Percentiles rank a stretch among this genome's conserved stretches.
These are phyloP conservation scores for Tauraco hartlaubi DNA, from an alignment of 2,797 vertebrate genomes.

Conservation along the genomic window DNA sequence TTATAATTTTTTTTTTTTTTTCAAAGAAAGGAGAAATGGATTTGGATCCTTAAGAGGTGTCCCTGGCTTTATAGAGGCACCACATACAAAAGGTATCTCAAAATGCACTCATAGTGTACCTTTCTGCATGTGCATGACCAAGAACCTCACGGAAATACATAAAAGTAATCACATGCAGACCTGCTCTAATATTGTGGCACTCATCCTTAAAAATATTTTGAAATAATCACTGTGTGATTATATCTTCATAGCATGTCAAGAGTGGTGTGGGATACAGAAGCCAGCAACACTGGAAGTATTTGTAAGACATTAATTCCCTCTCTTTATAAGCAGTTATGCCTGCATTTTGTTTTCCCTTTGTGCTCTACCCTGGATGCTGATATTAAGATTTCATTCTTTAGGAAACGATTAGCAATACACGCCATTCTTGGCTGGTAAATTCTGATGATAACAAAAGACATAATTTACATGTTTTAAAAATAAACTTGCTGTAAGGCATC, in stretches of 20 bases:
- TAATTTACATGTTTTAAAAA: conserved; percentile 25
- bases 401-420: background rate
- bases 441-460: background rate
- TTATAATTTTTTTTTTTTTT: background rate
- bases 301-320: background rate
- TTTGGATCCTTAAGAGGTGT: background rate
- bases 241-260: background rate
- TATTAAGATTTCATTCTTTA: background rate
- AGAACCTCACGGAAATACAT: background rate
- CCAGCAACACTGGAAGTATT: background rate
- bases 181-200: background rate
- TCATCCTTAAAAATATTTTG: background rate
- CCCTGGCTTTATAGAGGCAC: background rate
- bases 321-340: background rate
- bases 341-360: background rate
- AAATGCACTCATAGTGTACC: background rate
- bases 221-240: background rate
- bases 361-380: background rate
- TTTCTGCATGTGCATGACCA: background rate
- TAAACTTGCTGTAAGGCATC: background rate
- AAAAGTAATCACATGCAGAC: background rate
- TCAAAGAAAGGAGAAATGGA: background rate
- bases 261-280: background rate
- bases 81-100: background rate
- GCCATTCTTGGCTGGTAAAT: background rate